A percentile compares a stretch with the other conserved stretches of the same genome.
phyloP scores from a whole-genome alignment of 2,113 vertebrate species.

The Dasyurus viverrinus region DNA sequence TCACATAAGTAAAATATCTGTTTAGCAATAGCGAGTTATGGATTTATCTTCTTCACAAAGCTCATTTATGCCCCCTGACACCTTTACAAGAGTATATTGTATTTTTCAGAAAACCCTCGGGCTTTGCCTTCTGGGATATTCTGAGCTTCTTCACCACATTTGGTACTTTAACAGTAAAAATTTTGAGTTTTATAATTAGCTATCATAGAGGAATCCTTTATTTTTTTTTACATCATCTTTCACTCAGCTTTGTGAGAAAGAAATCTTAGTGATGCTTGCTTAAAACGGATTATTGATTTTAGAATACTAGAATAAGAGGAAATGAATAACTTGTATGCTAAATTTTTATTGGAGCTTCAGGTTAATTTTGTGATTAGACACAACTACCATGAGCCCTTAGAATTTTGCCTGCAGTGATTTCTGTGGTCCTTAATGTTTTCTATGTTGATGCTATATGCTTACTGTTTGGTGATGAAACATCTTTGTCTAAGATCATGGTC shows the following conservation, averaged over 20 bases:
- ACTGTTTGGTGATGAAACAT: neutral
- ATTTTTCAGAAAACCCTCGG: conserved; percentile 39
- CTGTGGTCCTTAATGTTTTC: conserved; percentile 52
- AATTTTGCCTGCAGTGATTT: conserved; percentile 53
- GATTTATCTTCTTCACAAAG: conserved; percentile 55
- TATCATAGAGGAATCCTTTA: conserved; percentile 53
- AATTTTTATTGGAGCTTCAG: conserved; percentile 72
- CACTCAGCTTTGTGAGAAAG: conserved; percentile 71
- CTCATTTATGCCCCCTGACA: conserved; percentile 36
- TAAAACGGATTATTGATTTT: conserved; percentile 77
- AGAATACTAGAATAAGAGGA: conserved; percentile 74
- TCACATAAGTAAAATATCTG: conserved; percentile 22
- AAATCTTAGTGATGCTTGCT: conserved; percentile 70
- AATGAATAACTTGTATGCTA: conserved; percentile 71
- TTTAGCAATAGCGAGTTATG: conserved; percentile 45
- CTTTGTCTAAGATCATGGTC: no score
- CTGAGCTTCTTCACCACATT: conserved; percentile 58
- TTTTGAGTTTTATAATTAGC: conserved; percentile 71
- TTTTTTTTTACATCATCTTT: conserved; percentile 75
- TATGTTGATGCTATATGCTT: neutral
- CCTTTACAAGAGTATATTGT: conserved; percentile 36
- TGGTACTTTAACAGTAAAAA: conserved; percentile 67
- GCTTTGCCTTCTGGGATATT: conserved; percentile 47
- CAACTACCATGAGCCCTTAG: conserved; percentile 59
- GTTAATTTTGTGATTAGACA: conserved; percentile 58